Conservation (phyloP, 2,888 invertebrate genomes). For the Acleris emargana region DNA sequence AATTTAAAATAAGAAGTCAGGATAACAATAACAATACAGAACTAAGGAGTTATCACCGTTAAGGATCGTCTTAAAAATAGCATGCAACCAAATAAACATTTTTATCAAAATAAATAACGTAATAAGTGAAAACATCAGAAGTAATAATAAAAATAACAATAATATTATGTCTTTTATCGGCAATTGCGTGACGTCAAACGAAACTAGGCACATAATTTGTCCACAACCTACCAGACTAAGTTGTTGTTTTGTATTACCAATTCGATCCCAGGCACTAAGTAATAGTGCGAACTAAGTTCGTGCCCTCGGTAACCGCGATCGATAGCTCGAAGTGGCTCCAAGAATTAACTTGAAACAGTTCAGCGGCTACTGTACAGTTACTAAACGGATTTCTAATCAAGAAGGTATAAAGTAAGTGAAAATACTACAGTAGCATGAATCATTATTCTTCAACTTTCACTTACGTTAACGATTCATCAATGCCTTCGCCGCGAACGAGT, state of each 20-base stretch:
- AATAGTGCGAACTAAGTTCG: slow-evolving; percentile 20
- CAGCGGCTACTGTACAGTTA: slow-evolving; percentile 1
- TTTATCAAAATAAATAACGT: too few species aligned
- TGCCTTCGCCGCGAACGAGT: slow-evolving; percentile 44
- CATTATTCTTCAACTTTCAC: slow-evolving; percentile 31
- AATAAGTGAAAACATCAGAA: too few species aligned
- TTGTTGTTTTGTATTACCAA: slow-evolving; percentile 10
- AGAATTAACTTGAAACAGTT: slow-evolving; percentile 5
- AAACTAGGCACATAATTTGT: slow-evolving; percentile 16
- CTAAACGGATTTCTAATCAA: slow-evolving; percentile 7
- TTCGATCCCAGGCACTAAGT: slow-evolving; percentile 12
- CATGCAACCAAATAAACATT: too few species aligned
- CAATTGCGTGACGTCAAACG: slow-evolving; percentile 12
- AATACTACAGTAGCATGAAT: slow-evolving; percentile 11
- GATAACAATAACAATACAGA: too few species aligned
- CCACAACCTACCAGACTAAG: slow-evolving; percentile 21
- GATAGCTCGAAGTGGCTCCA: slow-evolving; percentile 22
- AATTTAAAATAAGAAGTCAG: too few species aligned
- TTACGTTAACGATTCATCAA: slow-evolving; percentile 31
- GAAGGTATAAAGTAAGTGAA: not conserved
- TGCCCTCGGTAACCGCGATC: slow-evolving; percentile 13
- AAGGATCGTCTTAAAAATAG: too few species aligned
- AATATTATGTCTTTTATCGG: not conserved
- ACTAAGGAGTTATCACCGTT: too few species aligned
- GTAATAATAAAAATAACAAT: too few species aligned